Base-by-base conservation (phyloP, 1,140 invertebrate genomes). In the Mya arenaria region DNA sequence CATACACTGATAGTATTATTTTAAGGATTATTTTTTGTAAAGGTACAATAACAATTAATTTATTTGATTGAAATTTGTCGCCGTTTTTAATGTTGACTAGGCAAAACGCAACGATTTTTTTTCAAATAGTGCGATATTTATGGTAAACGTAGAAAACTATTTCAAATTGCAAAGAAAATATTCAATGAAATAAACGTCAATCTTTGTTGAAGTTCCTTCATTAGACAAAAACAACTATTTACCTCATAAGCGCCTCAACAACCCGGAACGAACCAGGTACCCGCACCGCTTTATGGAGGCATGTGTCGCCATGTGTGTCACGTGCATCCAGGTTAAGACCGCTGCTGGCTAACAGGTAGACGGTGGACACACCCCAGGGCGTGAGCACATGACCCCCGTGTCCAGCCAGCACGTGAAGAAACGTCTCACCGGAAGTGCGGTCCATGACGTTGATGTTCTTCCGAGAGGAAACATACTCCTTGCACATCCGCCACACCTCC, bases 221-320 rank as follows among this genome's bases (percentile, higher is more conserved):
- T n/a, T n/a, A n/a, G n/a, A n/a, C n/a, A n/a, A n/a, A 44, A 44
- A 23, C 2, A 17, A 52, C 48, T 5, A 2, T 19, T 63, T 72
- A 84, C 82, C 82, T 78, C 65, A 84, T 65, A 3, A 84, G 74
- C 0, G 82, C 82, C 6, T 78, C 74, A 6, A 84, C 32, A 23
- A 84, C 48, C 1, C 82, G 68, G 55, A 48, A 78, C 10, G 72
- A 52, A 10, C 60, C 74, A 4, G 56, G n/a, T 4, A 56, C 63
- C 15, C 74, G 32, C 6, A 60, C 39, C 1, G 72, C 82, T 25
- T 78, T 72, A 36, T 84, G 82, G 19, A 84, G 68, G 60, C 82
- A 84, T n/a, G 82, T 84, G 8, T 84, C 72, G 10, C 82, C 82
- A 19, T 39, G n/a, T n/a, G n/a, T 17, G 60, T 84, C 82, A 23